Percentiles rank a stretch among this genome's conserved stretches.
phyloP scores from a whole-genome alignment of 92 coral and sea anemone species.

The Zoanthus sociatus region DNA sequence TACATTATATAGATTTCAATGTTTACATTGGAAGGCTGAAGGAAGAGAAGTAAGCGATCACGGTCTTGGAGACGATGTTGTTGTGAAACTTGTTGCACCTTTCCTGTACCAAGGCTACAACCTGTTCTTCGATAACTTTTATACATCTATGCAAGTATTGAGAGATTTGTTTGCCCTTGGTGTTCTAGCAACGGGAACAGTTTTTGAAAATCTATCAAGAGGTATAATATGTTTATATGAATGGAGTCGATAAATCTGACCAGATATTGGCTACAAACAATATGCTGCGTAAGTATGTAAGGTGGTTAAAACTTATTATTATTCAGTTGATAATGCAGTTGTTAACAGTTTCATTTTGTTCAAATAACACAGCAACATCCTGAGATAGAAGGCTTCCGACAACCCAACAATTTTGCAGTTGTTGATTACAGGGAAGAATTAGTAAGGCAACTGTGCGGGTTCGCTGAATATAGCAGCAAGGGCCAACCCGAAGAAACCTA shows the following conservation, averaged over 20 bases:
- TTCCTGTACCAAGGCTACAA: slow-evolving; percentile 73
- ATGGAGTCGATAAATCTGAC: slow-evolving; percentile 72
- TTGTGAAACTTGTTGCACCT: slow-evolving; percentile 64
- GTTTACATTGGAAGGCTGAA: no score
- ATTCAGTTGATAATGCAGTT: slow-evolving; percentile 63
- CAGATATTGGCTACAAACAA: slow-evolving; percentile 61
- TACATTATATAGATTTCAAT: no score
- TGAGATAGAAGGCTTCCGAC: slow-evolving; percentile 41
- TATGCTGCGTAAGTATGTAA: slow-evolving; percentile 48
- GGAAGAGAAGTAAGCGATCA: no score
- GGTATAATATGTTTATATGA: slow-evolving; percentile 59
- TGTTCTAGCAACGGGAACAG: slow-evolving; percentile 62
- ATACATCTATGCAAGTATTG: slow-evolving; percentile 61
- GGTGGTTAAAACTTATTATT: slow-evolving; percentile 69
- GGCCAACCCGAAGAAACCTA: not conserved
- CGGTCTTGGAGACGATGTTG: no score
- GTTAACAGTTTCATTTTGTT: slow-evolving; percentile 63
- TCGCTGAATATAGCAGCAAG: slow-evolving; percentile 23
- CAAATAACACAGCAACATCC: slow-evolving; percentile 55
- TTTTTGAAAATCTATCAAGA: slow-evolving; percentile 23
- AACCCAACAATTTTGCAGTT: slow-evolving; percentile 48
- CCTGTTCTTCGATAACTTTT: slow-evolving; percentile 67
- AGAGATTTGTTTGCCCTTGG: slow-evolving; percentile 57
- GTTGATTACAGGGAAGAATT: slow-evolving; percentile 65
- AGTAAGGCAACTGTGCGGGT: slow-evolving; percentile 56